Conservation (phyloP, 2,113 vertebrate species). For the Sinocyclocheilus grahami region DNA sequence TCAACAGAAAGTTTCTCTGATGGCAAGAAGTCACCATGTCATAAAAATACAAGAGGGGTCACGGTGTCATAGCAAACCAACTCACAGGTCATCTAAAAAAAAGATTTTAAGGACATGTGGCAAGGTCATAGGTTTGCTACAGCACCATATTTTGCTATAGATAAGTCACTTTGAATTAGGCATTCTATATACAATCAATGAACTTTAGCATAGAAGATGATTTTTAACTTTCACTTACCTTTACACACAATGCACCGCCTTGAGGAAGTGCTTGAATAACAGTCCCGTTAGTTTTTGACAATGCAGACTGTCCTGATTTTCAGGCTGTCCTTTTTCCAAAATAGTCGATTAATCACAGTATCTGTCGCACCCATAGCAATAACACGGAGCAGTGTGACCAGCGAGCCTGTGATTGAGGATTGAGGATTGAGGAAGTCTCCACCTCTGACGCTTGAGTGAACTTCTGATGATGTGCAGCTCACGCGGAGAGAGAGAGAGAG, state of each 20-base stretch:
- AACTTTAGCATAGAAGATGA: background rate
- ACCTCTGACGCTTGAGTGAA: constrained; percentile 35
- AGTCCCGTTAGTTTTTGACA: background rate
- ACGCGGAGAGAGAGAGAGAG: background rate
- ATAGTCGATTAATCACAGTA: background rate
- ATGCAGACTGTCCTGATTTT: background rate
- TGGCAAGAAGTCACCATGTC: background rate
- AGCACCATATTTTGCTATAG: background rate
- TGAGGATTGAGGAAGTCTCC: constrained; percentile 31
- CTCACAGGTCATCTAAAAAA: background rate
- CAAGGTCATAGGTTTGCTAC: background rate
- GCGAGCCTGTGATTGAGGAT: too few relatives aligned
- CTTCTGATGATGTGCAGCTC: background rate
- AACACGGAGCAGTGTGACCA: background rate
- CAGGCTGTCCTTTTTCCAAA: background rate
- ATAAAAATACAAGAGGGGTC: background rate
- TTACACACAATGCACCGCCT: background rate
- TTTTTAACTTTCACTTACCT: constrained; percentile 11
- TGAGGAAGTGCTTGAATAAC: constrained; percentile 28
- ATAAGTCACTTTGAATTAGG: too few relatives aligned
- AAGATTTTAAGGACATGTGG: background rate
- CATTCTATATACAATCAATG: background rate
- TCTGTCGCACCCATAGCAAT: background rate
- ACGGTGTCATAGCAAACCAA: background rate
- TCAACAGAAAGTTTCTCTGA: constrained; percentile 22